A percentile compares a stretch with the other conserved stretches of the same genome.
These are phyloP conservation scores for Tetheella fluctuosa DNA, from an alignment of 2,888 invertebrate species.

Conservation along the genomic window DNA sequence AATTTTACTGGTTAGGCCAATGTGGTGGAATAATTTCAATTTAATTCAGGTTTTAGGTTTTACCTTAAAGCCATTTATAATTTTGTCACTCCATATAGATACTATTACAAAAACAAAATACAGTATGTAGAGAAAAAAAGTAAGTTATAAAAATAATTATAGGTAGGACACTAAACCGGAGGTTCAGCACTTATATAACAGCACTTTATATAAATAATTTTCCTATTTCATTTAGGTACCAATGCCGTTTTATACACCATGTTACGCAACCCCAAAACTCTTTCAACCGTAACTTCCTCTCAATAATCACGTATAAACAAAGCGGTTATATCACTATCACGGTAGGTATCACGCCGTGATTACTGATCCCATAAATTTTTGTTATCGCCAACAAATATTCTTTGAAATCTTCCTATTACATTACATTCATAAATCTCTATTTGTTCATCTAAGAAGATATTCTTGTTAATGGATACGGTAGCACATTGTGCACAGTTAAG, in stretches of 20 bases:
- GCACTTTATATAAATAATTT: no score
- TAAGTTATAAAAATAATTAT: no score
- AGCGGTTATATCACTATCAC: conserved; percentile 19
- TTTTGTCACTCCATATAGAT: no score
- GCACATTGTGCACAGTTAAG: background rate
- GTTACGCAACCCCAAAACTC: background rate
- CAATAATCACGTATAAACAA: conserved; percentile 35
- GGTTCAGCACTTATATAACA: no score
- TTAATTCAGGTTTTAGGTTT: no score
- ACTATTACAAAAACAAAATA: no score
- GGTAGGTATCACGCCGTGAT: conserved; percentile 29
- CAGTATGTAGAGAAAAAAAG: no score
- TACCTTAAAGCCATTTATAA: no score
- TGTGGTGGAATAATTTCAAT: no score
- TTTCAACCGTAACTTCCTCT: background rate
- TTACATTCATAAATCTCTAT: conserved; percentile 34
- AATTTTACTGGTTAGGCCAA: no score
- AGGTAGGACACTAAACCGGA: no score
- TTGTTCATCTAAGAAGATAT: conserved; percentile 3
- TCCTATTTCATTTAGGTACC: no score
- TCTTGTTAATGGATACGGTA: conserved; percentile 14
- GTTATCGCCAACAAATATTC: conserved; percentile 40
- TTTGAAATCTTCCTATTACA: conserved; percentile 52
- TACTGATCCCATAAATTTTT: conserved; percentile 46
- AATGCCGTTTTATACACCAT: background rate